Evolutionary conservation across 1,140 invertebrate species (phyloP), one percentile per base, ranked within the genome.

Genomic region (Andrena cerasifolii): DNA sequence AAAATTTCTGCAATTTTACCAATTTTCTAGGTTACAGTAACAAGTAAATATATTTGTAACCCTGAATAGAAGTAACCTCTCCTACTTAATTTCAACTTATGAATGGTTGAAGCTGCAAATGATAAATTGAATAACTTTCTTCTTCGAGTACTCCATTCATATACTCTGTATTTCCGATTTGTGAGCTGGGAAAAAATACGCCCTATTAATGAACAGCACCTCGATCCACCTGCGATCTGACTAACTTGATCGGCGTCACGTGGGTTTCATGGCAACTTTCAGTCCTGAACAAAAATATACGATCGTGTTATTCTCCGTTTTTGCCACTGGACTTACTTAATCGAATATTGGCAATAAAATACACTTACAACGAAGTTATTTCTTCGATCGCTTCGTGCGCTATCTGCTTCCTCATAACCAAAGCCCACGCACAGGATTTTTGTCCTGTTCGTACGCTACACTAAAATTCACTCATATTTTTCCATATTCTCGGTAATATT

Each of bases 121-220:
- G 40, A n/a, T 28, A 24, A 67, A 67, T 53, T 53, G 18, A 56
- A 54, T 54, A 33, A 56, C 76, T 86, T 86, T 84, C 84, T 79
- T 83, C 54, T n/a, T n/a, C n/a, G 72, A 81, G 84, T 84, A 81
- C 66, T 73, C 67, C 51, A 47, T 58, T 61, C 18, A 21, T 53
- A 33, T 33, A 56, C 28, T 70, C 56, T 40, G 63, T 49, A 56
- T 75, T 82, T 80, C 70, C 71, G 82, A 67, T 75, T 61, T 71
- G 76, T 63, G 56, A 40, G 45, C 47, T 18, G 53, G 51, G 80
- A 80, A 78, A 82, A 82, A 82, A 76, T 66, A 21, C n/a, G 36
- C 24, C 6, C 43, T 70, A 53, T 65, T 80, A 58, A 75, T 79
- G 45, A 78, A 16, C 7, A 36, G 18, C 24, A 14, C 7, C 5